phyloP scores from a whole-genome alignment of 1,140 invertebrate genomes.

The Heliothis subflexa region DNA sequence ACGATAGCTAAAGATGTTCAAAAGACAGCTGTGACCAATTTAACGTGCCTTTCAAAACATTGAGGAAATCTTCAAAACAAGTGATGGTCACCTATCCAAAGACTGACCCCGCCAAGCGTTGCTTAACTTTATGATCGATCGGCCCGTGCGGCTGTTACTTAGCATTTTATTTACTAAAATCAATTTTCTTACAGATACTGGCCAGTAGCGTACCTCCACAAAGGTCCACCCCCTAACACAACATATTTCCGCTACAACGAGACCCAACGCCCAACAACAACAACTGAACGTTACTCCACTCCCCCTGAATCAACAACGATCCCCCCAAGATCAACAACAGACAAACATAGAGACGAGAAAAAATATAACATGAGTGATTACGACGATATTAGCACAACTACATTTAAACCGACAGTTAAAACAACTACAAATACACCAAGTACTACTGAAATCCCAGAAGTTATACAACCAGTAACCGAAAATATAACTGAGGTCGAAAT shows the following conservation, averaged over 20 bases:
- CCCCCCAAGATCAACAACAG: slow-evolving; percentile 22
- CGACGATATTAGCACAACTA: slow-evolving; percentile 50
- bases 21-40: too few relatives aligned
- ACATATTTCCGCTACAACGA: slow-evolving; percentile 83
- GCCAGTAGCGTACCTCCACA: slow-evolving; percentile 85
- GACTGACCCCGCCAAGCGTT: too few relatives aligned
- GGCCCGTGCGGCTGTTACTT: too few relatives aligned
- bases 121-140: too few relatives aligned
- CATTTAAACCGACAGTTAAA: slow-evolving; percentile 17
- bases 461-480: slow-evolving; percentile 44
- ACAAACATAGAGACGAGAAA: slow-evolving; percentile 65
- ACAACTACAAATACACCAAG: slow-evolving; percentile 56
- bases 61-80: too few relatives aligned
- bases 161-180: neutral
- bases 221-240: slow-evolving; percentile 82
- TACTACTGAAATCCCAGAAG: slow-evolving; percentile 54
- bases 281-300: slow-evolving; percentile 54
- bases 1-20: too few relatives aligned
- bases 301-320: slow-evolving; percentile 21
- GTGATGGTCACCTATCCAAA: too few relatives aligned
- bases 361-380: slow-evolving; percentile 62
- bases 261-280: slow-evolving; percentile 63
- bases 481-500: slow-evolving; percentile 58
- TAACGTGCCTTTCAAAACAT: too few relatives aligned
- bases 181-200: slow-evolving; percentile 77